Evolutionary conservation across 2,113 vertebrate species (phyloP).

Genomic region (Sturnus vulgaris): DNA sequence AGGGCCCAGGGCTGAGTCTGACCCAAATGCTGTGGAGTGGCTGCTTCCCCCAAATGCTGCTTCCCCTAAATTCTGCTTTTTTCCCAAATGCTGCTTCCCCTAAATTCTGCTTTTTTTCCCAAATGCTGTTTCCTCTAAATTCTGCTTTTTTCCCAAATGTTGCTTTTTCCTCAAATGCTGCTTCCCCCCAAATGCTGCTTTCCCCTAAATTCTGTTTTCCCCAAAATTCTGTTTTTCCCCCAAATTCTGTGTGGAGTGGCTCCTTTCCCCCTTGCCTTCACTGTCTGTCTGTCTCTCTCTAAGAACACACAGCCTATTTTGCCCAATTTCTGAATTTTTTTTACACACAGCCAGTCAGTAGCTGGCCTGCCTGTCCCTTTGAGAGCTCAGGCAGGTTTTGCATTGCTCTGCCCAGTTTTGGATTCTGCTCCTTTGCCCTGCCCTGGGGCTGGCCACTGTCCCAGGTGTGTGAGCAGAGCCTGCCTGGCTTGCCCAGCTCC

Average conservation of each 20-base stretch:
- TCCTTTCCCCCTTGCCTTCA: background rate
- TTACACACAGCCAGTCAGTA: background rate
- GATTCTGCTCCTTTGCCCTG: background rate
- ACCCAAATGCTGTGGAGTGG: background rate
- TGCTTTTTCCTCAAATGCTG: too few species aligned
- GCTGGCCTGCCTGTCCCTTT: background rate
- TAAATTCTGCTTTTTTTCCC: too few species aligned
- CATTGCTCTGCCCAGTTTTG: constrained; percentile 3
- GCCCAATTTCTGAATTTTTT: background rate
- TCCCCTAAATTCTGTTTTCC: too few species aligned
- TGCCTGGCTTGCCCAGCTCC: constrained; percentile 39
- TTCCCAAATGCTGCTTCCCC: too few species aligned
- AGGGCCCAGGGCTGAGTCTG: background rate
- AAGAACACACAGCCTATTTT: background rate
- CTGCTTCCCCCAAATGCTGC: background rate
- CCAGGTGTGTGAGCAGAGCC: constrained; percentile 26
- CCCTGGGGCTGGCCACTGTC: constrained; percentile 2
- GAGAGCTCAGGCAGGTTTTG: constrained; percentile 5
- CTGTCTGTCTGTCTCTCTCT: background rate
- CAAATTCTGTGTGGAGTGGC: background rate
- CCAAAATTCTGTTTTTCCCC: too few species aligned
- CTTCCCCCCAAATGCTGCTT: too few species aligned
- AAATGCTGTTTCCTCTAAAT: too few species aligned
- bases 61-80: too few species aligned
- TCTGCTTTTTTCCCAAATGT: too few species aligned